Base-by-base conservation (phyloP, 2,888 invertebrate genomes). In the Drosophila basisetae region DNA sequence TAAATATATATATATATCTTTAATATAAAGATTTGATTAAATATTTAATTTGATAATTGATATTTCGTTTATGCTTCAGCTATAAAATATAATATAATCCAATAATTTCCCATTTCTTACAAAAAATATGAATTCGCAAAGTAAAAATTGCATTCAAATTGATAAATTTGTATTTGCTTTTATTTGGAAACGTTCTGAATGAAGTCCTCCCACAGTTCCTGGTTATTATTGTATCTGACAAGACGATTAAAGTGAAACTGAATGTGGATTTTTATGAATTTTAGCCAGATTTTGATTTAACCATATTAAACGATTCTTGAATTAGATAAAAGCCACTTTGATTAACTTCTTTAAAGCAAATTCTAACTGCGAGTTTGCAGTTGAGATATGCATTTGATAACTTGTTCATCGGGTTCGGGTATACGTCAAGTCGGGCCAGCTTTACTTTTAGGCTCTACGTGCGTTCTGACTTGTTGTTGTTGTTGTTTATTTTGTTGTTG, bases 401-500 rank as follows among this genome's bases (percentile, higher is more conserved):
- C 6, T 55, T 31, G n/a, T 31, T 13, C 22, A 53, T 4, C 31
- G 35, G 41, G 41, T 53, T 30, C 63, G 37, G 54, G 65, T 78
- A 67, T 76, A 13, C 39, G 7, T 2, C 13, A 11, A 65, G 75
- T 78, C 61, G 75, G 4, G 33, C 47, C 41, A 53, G 35, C 33
- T 54, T 35, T 18, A 55, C 25, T 50, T 35, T 56, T 25, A 0
- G 37, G 61, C 53, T 78, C n/a, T 25, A 10, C 10, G 11, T 50
- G 43, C 31, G 56, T 72, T 69, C 68, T 69, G 61, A 60, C 6
- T 33, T 62, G 56, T 37, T 43, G 33, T 31, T 55, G 64, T n/a
- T 61, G 55, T 39, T 60, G 47, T 43, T 37, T 25, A 7, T 22
- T 3, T 59, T 66, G 37, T 53, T 25, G 25, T 35, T 35, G 35